phyloP scores from a whole-genome alignment of 1,140 invertebrate genomes.

The Drosophila oshimai region DNA sequence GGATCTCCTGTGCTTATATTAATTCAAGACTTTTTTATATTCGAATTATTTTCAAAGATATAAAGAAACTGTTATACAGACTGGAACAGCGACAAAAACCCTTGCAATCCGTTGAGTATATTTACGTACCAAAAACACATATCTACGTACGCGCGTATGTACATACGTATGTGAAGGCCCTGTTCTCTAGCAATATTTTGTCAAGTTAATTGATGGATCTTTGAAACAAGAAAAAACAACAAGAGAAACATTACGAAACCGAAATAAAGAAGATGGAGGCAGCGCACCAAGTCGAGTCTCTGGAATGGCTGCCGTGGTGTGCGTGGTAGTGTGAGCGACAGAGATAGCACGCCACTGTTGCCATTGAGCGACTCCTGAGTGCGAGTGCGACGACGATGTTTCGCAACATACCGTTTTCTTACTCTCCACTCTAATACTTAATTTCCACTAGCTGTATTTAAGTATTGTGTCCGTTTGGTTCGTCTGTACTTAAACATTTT shows the following conservation, averaged over 20 bases:
- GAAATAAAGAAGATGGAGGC: conserved; percentile 27
- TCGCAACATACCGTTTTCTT: conserved; percentile 65
- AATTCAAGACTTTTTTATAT: neutral
- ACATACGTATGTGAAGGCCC: conserved; percentile 55
- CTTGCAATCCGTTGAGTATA: conserved; percentile 62
- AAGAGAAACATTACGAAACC: conserved; percentile 30
- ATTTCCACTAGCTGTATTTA: conserved; percentile 72
- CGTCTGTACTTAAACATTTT: conserved; percentile 83
- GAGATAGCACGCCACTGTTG: conserved; percentile 51
- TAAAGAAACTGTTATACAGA: conserved; percentile 15
- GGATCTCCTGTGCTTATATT: too few species aligned
- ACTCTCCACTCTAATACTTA: conserved; percentile 65
- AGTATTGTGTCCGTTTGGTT: conserved; percentile 81
- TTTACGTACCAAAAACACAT: conserved; percentile 20
- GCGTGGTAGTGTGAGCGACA: neutral
- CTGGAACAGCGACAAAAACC: conserved; percentile 27
- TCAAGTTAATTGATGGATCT: conserved; percentile 73
- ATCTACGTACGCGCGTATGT: conserved; percentile 36
- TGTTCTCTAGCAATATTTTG: conserved; percentile 79
- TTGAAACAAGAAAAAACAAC: conserved; percentile 40
- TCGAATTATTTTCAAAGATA: neutral
- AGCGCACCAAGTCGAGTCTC: conserved; percentile 67
- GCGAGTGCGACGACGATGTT: conserved; percentile 50
- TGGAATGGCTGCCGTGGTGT: conserved; percentile 71
- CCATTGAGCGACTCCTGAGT: conserved; percentile 73